Conservation (phyloP, 2,797 vertebrate genomes). For the Acropternis orthonyx region DNA sequence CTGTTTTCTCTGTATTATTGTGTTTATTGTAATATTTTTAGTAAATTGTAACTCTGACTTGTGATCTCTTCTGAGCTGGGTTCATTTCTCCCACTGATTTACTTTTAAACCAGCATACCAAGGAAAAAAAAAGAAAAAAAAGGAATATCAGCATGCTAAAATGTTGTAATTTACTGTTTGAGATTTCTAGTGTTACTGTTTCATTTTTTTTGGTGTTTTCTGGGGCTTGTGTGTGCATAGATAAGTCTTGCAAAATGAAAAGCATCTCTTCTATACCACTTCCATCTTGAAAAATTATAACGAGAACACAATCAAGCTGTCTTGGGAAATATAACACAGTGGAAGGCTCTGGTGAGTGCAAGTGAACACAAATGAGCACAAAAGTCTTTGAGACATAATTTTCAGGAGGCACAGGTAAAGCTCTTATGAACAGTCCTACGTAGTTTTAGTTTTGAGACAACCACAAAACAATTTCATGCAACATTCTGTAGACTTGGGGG, state of each 20-base stretch:
- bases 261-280: neutral
- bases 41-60: no score
- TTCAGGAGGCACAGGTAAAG: neutral
- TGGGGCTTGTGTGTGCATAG: neutral
- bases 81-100: no score
- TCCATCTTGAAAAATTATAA: neutral
- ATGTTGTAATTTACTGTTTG: neutral
- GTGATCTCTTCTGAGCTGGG: no score
- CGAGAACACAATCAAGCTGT: neutral
- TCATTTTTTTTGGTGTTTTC: neutral
- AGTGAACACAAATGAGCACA: neutral
- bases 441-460: neutral
- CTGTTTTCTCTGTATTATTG: no score
- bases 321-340: neutral
- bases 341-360: neutral
- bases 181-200: neutral
- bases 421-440: neutral
- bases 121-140: neutral
- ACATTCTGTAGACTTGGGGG: neutral
- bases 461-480: neutral
- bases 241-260: neutral
- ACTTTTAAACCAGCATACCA: no score
- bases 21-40: no score
- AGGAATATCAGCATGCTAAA: neutral
- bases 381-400: neutral